Base-by-base conservation (phyloP, 2,113 vertebrate genomes). In the Hydrolagus affinis region DNA sequence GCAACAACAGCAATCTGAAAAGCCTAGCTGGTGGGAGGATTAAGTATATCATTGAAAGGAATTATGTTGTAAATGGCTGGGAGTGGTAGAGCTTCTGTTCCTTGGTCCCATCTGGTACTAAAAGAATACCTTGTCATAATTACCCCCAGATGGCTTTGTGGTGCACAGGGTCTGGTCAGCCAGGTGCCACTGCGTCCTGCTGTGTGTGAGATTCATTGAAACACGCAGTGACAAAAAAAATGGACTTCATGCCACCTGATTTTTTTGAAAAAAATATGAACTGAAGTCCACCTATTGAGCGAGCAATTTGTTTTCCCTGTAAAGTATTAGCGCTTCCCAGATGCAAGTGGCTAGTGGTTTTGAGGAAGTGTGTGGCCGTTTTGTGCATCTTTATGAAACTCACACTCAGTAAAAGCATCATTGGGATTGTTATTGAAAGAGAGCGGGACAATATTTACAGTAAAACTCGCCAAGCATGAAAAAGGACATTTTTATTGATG, bases 51-150 rank as follows among this genome's bases (percentile, higher is more conserved):
- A 96, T 95, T 99, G 97, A 99, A 98, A 97, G 94, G 96, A 96
- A 95, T 95, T 96, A 96, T 95, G 95, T 96, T 96, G 96, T 97
- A 97, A 98, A 98, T 98, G 96, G 95, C 94, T 90, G 95, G 95
- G 95, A 94, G 95, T 95, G 92, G 90, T 91, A 88, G 89, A 92
- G 94, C 94, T 94, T 94, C 93, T 92, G 91, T 94, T 94, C 92
- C 91, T 90, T 91, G 91, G 90, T 94, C 95, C 95, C 97, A 99
- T 98, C 97, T 99, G 97, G 96, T 96, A 96, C 93, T 97, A 95
- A 96, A 97, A 98, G 96, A 99, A 96, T 97, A 98, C 96, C 96
- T 98, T 96, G 96, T 92, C 90, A 95, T 98, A 98, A 98, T 99
- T 98, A 97, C 95, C 95, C 93, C 96, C 96, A 98, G 96, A 98